Base-by-base conservation (phyloP, 2,113 vertebrate genomes). In the Amazona guildingii region DNA sequence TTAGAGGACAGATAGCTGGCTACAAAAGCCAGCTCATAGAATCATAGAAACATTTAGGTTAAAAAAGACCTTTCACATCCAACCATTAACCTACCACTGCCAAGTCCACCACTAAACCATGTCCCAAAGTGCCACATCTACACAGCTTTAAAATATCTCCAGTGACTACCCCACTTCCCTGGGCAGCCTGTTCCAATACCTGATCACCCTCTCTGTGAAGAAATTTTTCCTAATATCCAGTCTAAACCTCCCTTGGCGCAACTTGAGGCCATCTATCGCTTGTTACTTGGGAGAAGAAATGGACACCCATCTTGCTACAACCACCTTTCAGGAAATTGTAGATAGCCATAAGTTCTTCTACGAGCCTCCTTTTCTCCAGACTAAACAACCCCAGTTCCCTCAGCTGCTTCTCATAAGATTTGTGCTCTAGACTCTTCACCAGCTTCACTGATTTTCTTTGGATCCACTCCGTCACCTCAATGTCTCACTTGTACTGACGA, bases 81-180 rank as follows among this genome's bases (percentile, higher is more conserved):
- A 59, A 16, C 57, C 13, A 24, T 51, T n/a, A 51, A 57, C 13
- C 8, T 46, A 76, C 8, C 20, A 35, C 12, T 63, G 43, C 35
- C 27, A 81, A 62, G 28, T 14, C 28, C n/a, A 61, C 3, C 5
- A 33, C 16, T 37, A 51, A 62, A 63, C 13, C 14, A 13, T 13
- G 9, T 13, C 23, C 4, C 17, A 28, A 28, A 39, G 5, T 5
- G 1, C 6, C 27, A 24, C 3, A 2, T 39, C 52, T 7, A n/a
- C 18, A 59, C 0, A 2, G 28, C 35, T 70, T 77, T 48, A 46
- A 54, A 70, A 48, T 27, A 31, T 9, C 4, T 78, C 17, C 10
- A 49, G 1, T 49, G 41, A 43, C 11, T 13, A 25, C 8, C 23
- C 4, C 8, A 33, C 24, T 51, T 44, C 18, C 23, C 44, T 44